Conservation (phyloP, 2,113 vertebrate species). For the Phylloscopus whistleri region DNA sequence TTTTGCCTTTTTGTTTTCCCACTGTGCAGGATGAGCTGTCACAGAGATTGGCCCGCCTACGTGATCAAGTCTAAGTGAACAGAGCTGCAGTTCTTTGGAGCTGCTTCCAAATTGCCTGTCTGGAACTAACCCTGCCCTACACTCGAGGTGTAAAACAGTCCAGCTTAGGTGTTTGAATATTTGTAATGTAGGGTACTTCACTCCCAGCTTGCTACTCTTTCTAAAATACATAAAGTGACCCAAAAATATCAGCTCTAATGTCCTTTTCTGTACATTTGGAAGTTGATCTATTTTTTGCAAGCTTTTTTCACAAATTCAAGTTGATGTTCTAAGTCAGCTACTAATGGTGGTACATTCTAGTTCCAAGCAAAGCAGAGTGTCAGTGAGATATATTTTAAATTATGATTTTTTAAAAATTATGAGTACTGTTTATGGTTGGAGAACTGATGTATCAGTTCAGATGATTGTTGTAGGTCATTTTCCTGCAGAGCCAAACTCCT, state of each 20-base stretch:
- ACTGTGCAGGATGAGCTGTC: conserved; percentile 88
- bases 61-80: conserved; percentile 84
- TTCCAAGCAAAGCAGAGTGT: not conserved
- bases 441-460: not conserved
- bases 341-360: not conserved
- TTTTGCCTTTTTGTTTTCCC: not conserved
- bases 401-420: conserved; percentile 39
- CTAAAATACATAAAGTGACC: conserved; percentile 36
- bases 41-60: conserved; percentile 88
- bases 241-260: not conserved
- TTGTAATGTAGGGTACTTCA: conserved; percentile 18
- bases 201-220: conserved; percentile 49
- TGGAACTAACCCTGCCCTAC: conserved; percentile 12
- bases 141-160: not conserved
- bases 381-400: conserved; percentile 43
- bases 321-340: not conserved
- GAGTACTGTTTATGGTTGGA: not conserved
- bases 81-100: not conserved
- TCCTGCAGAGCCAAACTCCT: not conserved
- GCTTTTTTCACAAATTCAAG: conserved; percentile 43
- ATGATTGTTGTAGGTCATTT: not conserved
- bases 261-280: conserved; percentile 62
- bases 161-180: conserved; percentile 9
- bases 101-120: not conserved
- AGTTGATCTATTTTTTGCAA: conserved; percentile 66